Base-by-base conservation (phyloP, 2,888 invertebrate genomes). In the Euclidia mi region DNA sequence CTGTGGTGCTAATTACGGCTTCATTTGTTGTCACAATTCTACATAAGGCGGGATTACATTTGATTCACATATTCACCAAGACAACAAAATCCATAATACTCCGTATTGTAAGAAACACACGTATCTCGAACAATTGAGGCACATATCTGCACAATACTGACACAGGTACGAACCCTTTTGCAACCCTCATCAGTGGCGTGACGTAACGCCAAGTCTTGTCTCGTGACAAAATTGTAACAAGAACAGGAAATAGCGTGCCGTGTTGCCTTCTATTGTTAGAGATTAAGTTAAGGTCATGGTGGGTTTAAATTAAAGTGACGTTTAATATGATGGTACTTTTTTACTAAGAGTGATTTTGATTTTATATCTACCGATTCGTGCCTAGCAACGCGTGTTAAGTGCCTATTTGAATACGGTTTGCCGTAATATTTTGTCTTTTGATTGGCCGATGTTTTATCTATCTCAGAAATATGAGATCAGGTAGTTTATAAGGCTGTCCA, bases 131-230 rank as follows among this genome's bases (percentile, higher is more conserved):
- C n/a, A n/a, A n/a, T n/a, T n/a, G n/a, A n/a, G n/a, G n/a, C 14
- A 7, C 14, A 35, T 10, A 9, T 14, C 1, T 31, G 2, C 15
- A 17, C 28, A 28, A 52, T 41, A 40, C 38, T 40, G 9, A 28
- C 6, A 15, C 17, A 49, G 56, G 41, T 50, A 50, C 15, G 18
- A 47, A 51, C 56, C 56, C 48, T 67, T 70, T 67, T 58, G 37
- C 51, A 20, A 71, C 70, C 71, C 61, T 68, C 64, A 48, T 70
- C 70, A 67, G 52, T 37, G 45, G 49, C 38, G 40, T 70, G 70
- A 60, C 63, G 44, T 2, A 11, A 64, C 55, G 56, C 34, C 65
- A 32, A 61, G 41, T 68, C 71, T 71, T 67, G 65, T 58, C 56
- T 57, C 29, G 44, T 35, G 40, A 49, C 52, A 17, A 60, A 68